Evolutionary conservation across 2,797 vertebrate species (phyloP).

Genomic region (Xyrichtys novacula): DNA sequence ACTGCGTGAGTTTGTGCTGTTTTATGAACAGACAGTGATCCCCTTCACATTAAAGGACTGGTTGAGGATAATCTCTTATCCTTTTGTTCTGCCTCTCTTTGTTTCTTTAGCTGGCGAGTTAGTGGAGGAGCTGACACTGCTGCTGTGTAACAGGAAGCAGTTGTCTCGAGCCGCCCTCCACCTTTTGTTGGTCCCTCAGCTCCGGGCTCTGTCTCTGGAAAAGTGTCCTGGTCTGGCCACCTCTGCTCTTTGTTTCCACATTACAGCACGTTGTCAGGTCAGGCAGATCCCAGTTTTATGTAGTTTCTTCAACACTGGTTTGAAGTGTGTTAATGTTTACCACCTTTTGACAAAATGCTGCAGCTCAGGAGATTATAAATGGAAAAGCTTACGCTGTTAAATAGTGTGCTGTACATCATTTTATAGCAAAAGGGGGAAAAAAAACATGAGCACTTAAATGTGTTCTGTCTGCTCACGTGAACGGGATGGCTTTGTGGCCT

Average conservation of each 20-base stretch:
- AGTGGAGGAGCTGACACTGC: slow-evolving; percentile 83
- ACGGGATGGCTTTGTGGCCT: no score
- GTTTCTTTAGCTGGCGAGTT: slow-evolving; percentile 72
- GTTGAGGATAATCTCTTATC: not conserved
- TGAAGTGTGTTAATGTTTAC: not conserved
- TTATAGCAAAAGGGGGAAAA: no score
- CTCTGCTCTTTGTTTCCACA: slow-evolving; percentile 79
- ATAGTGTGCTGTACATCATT: no score
- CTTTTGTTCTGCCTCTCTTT: not conserved
- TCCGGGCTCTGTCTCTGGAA: slow-evolving; percentile 82
- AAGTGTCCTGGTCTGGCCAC: slow-evolving; percentile 81
- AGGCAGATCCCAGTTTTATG: slow-evolving; percentile 15
- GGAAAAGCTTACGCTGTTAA: no score
- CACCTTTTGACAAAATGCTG: no score
- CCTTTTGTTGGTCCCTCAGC: slow-evolving; percentile 88
- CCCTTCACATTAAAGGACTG: not conserved
- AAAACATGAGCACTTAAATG: no score
- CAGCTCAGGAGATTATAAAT: not conserved
- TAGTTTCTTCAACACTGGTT: not conserved
- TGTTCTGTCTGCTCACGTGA: no score
- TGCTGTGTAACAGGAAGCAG: slow-evolving; percentile 80
- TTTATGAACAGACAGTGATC: not conserved
- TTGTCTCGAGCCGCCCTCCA: slow-evolving; percentile 86
- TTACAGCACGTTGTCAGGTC: slow-evolving; percentile 88
- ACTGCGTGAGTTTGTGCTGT: slow-evolving; percentile 82